Base-by-base conservation (phyloP, 2,888 invertebrate species). In the Drosophila hamatofila region DNA sequence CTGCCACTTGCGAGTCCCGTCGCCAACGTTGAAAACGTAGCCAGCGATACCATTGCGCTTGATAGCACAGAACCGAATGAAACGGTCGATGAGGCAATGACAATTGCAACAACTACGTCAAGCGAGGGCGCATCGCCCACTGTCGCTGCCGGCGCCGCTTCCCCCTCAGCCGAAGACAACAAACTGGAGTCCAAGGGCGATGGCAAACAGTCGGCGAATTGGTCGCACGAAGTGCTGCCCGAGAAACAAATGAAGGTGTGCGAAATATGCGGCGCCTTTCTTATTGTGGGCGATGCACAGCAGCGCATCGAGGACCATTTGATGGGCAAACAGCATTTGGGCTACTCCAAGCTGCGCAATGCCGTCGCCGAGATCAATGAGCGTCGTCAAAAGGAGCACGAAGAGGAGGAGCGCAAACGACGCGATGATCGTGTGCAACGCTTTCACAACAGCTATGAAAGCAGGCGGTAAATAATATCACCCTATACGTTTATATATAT, bases 181-280 rank as follows among this genome's bases (percentile, higher is more conserved):
- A 30, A 30, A 11, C 3, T 9, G n/a, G 84, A 87, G 8, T 21
- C 46, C 2, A 73, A 76, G 57, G 30, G 62, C 12, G 80, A 85
- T n/a, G 46, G 58, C 27, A 76, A 77, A 75, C 54, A 48, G 8
- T 42, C 88, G 33, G 94, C 95, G 2, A 79, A 75, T 81, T 96
- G 95, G 95, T 95, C 95, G 58, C 94, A 96, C 93, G 97, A 97
- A 92, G 96, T 97, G 1, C 96, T 97, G 11, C 97, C 98, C 91
- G 98, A 98, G 92, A 99, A 99, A 93, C 98, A 98, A 92, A 99
- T 99, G 99, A 98, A 99, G 93, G 99, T 99, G 21, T 99, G 99
- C 93, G 97, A 98, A 81, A 97, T 98, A 2, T 99, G 99, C 92
- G 99, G 99, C 1, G 99, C 99, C 9, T 98, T 99, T 93, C 94